phyloP scores from a whole-genome alignment of 2,888 invertebrate genomes.

The Xestia xanthographa region DNA sequence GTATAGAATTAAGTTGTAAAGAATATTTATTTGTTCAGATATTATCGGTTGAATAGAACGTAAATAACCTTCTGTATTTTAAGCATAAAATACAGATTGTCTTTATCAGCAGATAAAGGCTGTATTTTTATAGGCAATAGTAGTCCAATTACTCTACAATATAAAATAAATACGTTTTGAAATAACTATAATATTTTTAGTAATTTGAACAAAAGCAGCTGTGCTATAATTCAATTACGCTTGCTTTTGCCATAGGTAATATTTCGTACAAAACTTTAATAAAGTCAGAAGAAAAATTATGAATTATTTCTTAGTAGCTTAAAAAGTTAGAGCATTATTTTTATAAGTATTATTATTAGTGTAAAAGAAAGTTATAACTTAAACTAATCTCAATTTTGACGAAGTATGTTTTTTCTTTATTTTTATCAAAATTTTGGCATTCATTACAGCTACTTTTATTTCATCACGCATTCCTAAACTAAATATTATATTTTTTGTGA shows the following conservation, averaged over 20 bases:
- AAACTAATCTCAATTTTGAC: neutral
- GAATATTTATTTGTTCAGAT: conserved; percentile 59
- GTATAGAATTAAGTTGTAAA: conserved; percentile 63
- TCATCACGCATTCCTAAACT: no score
- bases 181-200: conserved; percentile 3
- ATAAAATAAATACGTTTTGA: neutral
- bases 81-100: no score
- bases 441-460: no score
- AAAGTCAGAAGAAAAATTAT: conserved; percentile 23
- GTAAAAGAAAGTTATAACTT: neutral
- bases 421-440: neutral
- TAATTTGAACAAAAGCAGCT: conserved; percentile 23
- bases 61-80: conserved; percentile 39
- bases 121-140: conserved; percentile 8
- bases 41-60: conserved; percentile 43
- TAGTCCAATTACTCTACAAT: neutral
- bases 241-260: conserved; percentile 7
- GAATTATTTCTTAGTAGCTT: conserved; percentile 23
- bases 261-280: conserved; percentile 14
- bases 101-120: conserved; percentile 1
- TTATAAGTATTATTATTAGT: neutral
- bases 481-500: no score
- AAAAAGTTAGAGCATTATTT: conserved; percentile 24
- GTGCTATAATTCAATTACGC: conserved; percentile 13
- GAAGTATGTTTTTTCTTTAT: neutral